These are phyloP conservation scores for Drosophila lacicola DNA, from an alignment of 2,888 invertebrate genomes.

Conservation along the genomic window DNA sequence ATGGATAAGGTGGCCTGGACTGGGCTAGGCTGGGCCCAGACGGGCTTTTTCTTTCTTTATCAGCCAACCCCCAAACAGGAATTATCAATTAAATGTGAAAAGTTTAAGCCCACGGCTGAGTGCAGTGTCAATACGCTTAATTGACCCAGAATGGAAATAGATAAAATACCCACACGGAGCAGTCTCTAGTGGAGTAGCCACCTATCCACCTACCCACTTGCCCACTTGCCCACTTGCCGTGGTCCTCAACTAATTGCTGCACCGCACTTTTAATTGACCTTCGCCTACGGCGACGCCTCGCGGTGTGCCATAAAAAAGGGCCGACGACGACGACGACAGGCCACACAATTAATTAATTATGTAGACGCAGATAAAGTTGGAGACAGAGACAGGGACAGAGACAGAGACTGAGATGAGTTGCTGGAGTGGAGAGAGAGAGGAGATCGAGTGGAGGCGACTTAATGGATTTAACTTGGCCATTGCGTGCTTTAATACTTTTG, in stretches of 20 bases:
- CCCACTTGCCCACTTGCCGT: not conserved
- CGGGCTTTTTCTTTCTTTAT: slow-evolving; percentile 55
- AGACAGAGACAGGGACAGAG: slow-evolving; percentile 8
- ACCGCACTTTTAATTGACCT: slow-evolving; percentile 74
- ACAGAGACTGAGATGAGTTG: not conserved
- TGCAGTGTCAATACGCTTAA: slow-evolving; percentile 72
- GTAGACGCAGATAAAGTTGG: slow-evolving; percentile 11
- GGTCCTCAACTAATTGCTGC: slow-evolving; percentile 55
- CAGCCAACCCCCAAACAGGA: slow-evolving; percentile 49
- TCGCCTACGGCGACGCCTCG: slow-evolving; percentile 55
- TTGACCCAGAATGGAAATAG: slow-evolving; percentile 56
- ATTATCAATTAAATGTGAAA: slow-evolving; percentile 75
- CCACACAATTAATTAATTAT: slow-evolving; percentile 20
- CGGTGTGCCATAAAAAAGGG: slow-evolving; percentile 35
- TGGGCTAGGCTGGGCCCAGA: too few species aligned
- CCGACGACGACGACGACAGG: slow-evolving; percentile 19
- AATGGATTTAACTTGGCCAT: slow-evolving; percentile 73
- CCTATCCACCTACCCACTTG: not conserved
- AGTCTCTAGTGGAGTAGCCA: not conserved
- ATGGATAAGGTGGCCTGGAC: slow-evolving; percentile 21
- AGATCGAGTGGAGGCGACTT: slow-evolving; percentile 44
- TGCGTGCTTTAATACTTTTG: slow-evolving; percentile 64
- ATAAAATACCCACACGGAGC: slow-evolving; percentile 22
- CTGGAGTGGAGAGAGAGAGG: slow-evolving; percentile 1
- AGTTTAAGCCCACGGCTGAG: slow-evolving; percentile 41